These are phyloP conservation scores for Leucosticte australis DNA, from an alignment of 2,113 vertebrate species.

Conservation along the genomic window DNA sequence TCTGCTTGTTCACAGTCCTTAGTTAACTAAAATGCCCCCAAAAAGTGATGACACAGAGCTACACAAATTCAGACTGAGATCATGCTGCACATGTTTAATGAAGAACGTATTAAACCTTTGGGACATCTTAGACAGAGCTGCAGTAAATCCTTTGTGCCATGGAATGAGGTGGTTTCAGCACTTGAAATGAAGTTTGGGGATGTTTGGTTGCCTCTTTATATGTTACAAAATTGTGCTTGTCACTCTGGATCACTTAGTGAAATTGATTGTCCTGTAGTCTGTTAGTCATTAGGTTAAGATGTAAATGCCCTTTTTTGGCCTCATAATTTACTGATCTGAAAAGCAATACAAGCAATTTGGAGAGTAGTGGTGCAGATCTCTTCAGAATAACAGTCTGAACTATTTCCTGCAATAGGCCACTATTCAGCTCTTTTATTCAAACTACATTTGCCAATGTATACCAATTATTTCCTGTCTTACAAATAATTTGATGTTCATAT, in stretches of 20 bases:
- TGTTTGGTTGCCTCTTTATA: neutral
- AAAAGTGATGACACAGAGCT: neutral
- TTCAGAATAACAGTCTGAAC: neutral
- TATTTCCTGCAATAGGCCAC: neutral
- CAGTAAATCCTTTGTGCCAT: neutral
- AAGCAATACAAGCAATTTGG: neutral
- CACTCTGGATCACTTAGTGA: neutral
- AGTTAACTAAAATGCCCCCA: neutral
- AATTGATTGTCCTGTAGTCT: neutral
- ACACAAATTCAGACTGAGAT: neutral
- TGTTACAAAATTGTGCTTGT: neutral
- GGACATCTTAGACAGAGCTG: neutral
- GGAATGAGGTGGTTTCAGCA: neutral
- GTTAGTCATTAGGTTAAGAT: neutral
- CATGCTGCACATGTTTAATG: neutral
- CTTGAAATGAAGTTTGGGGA: neutral
- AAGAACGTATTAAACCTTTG: neutral
- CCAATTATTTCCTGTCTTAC: slow-evolving; percentile 17
- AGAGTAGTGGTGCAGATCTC: neutral
- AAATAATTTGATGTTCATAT: slow-evolving; percentile 41
- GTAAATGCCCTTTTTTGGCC: neutral
- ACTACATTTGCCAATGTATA: slow-evolving; percentile 11
- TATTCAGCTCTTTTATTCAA: neutral
- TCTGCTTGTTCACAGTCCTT: neutral
- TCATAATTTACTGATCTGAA: neutral